A percentile compares a stretch with the other conserved stretches of the same genome.
These are phyloP conservation scores for Rhynchotus rufescens DNA, from an alignment of 2,797 vertebrate species.

Conservation along the genomic window DNA sequence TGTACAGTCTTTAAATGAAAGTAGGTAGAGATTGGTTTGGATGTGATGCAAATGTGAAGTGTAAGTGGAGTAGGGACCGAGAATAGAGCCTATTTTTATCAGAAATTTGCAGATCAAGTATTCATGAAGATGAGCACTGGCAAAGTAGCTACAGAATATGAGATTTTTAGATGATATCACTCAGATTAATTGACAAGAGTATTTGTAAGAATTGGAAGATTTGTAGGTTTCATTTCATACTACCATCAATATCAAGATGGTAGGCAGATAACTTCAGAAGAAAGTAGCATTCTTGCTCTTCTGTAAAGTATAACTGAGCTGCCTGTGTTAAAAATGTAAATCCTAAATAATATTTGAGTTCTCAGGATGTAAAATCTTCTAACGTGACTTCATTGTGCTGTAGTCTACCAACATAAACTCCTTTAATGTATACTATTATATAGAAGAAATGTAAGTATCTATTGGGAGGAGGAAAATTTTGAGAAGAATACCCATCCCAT, in stretches of 20 bases:
- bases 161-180: background rate
- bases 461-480: background rate
- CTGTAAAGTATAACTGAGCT: background rate
- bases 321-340: background rate
- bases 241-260: background rate
- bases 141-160: background rate
- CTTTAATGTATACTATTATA: background rate
- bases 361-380: background rate
- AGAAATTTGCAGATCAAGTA: background rate
- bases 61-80: background rate
- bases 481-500: background rate
- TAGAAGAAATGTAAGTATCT: background rate
- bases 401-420: background rate
- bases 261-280: background rate
- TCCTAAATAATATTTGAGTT: background rate
- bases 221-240: background rate
- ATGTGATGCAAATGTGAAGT: background rate
- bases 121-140: background rate
- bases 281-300: background rate
- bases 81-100: background rate
- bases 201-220: background rate
- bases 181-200: background rate
- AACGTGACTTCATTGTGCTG: background rate
- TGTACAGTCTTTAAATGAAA: background rate
- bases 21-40: background rate